A percentile compares a stretch with the other conserved stretches of the same genome.
These are phyloP conservation scores for Lasioglossum villosulum DNA, from an alignment of 2,888 invertebrate genomes.

Conservation along the genomic window DNA sequence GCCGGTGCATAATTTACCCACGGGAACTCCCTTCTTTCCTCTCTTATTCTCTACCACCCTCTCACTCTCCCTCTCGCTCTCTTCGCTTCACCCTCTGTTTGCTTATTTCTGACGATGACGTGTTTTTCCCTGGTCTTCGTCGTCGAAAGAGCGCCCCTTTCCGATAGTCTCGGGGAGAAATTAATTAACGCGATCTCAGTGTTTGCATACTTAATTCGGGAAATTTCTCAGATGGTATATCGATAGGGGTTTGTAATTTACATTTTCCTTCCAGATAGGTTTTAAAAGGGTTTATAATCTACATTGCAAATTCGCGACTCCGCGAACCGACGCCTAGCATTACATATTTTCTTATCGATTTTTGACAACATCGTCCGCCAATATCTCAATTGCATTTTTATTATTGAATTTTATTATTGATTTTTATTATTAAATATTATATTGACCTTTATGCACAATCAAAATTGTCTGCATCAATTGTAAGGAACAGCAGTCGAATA, in stretches of 20 bases:
- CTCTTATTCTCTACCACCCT: not conserved
- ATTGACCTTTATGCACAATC: too few species aligned
- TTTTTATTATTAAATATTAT: not conserved
- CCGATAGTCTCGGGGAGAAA: not conserved
- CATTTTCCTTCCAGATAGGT: not conserved
- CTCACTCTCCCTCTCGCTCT: not conserved
- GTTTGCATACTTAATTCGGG: not conserved
- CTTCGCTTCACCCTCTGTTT: slow-evolving; percentile 11
- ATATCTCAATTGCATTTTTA: not conserved
- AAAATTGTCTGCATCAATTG: not conserved
- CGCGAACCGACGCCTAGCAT: not conserved
- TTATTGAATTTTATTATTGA: not conserved
- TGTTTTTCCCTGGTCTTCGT: slow-evolving; percentile 25
- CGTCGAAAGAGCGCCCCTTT: not conserved
- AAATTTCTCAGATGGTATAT: not conserved
- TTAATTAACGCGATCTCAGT: slow-evolving; percentile 17
- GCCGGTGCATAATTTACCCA: slow-evolving; percentile 53
- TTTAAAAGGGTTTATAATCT: not conserved
- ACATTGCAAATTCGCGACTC: not conserved
- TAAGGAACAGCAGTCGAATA: too few species aligned
- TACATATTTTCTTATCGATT: not conserved
- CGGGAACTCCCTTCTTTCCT: not conserved
- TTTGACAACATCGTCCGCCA: not conserved
- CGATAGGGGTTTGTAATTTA: not conserved
- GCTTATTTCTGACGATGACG: slow-evolving; percentile 30